Conservation (phyloP, 2,797 vertebrate genomes). For the Hipposideros larvatus region DNA sequence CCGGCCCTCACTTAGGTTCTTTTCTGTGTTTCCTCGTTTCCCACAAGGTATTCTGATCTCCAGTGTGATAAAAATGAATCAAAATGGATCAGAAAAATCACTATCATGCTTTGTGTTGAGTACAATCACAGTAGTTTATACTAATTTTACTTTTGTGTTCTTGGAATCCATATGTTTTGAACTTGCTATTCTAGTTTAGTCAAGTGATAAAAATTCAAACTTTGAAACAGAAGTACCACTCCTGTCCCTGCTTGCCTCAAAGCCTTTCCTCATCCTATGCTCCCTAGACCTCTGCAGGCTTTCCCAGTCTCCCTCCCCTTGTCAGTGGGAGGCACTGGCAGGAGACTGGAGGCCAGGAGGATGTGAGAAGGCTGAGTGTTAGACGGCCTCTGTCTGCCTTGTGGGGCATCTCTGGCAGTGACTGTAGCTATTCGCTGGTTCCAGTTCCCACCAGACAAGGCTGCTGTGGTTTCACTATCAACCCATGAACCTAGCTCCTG, state of each 20-base stretch:
- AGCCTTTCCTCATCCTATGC: not conserved
- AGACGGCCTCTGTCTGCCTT: not conserved
- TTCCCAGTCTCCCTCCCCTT: not conserved
- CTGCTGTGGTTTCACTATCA: not conserved
- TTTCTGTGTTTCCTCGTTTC: slow-evolving; percentile 38
- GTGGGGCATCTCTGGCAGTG: not conserved
- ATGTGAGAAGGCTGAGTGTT: not conserved
- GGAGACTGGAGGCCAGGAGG: not conserved
- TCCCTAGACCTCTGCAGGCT: not conserved
- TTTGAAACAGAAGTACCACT: not conserved
- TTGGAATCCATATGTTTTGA: not conserved
- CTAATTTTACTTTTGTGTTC: slow-evolving; percentile 59
- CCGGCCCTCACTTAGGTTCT: not conserved
- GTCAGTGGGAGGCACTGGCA: not conserved
- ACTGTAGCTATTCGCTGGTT: not conserved
- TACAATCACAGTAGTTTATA: not conserved
- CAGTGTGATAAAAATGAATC: not conserved
- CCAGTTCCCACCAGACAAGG: not conserved
- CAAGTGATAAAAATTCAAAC: slow-evolving; percentile 21
- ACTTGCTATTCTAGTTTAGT: slow-evolving; percentile 16
- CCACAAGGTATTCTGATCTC: not conserved
- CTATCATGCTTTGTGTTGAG: not conserved
- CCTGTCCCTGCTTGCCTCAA: not conserved
- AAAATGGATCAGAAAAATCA: not conserved
- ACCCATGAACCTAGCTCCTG: not conserved